These are phyloP conservation scores for Vireo altiloquus DNA, from an alignment of 2,113 vertebrate species.

Conservation along the genomic window DNA sequence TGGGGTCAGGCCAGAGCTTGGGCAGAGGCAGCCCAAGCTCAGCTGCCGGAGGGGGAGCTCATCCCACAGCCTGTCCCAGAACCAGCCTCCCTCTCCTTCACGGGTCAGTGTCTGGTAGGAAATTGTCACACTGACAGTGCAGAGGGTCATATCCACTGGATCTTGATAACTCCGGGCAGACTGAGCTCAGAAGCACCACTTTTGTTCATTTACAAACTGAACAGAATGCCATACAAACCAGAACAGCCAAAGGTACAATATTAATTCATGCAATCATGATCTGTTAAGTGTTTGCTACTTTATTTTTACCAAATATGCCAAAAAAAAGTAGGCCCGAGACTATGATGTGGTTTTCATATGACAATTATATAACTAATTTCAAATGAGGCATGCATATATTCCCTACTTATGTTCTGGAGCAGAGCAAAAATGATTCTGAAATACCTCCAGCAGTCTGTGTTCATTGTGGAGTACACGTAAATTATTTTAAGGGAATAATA, in stretches of 20 bases:
- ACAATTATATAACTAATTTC: neutral
- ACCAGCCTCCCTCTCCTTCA: rapidly evolving
- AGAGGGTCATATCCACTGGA: neutral
- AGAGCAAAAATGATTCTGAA: neutral
- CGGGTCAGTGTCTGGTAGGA: too few species aligned
- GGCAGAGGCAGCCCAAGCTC: neutral
- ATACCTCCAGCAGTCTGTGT: neutral
- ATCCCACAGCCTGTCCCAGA: neutral
- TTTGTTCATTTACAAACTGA: neutral
- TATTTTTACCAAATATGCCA: neutral
- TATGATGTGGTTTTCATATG: neutral
- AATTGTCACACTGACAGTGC: neutral
- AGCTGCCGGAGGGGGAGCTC: neutral
- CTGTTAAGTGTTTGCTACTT: neutral
- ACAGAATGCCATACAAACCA: neutral
- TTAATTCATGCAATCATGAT: neutral
- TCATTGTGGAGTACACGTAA: neutral
- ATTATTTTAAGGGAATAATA: constrained; percentile 71
- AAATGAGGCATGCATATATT: neutral
- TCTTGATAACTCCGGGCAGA: neutral
- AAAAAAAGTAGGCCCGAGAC: neutral
- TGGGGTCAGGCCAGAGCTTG: rapidly evolving
- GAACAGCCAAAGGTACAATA: neutral
- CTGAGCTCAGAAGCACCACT: neutral
- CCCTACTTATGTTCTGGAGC: neutral